Evolutionary conservation across 2,888 invertebrate genomes (phyloP), one percentile per base, ranked within the genome.

Genomic region (Tryphoninae sp.): DNA sequence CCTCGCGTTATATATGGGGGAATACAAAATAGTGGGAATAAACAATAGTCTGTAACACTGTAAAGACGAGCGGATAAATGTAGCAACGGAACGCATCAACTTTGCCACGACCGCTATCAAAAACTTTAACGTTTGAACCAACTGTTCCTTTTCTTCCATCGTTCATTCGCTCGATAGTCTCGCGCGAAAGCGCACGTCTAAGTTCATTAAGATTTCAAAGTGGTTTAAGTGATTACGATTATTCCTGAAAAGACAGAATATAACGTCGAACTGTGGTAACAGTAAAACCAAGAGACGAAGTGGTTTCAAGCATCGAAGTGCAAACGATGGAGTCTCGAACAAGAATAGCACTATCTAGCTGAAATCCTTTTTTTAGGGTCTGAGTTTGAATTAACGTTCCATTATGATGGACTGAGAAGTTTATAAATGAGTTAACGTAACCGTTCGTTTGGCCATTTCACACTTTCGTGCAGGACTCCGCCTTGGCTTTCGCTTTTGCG

Each of bases 181-280:
- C 40, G 11, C 40, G 58, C 40, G 51, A 49, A 71, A 80, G 65
- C 71, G 45, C 67, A n/a, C 51, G 22, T 68, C 69, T 55, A 71
- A 83, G 77, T 81, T 81, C 62, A 73, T 77, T 79, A 79, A 81
- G 79, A 79, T 81, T 72, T 77, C 69, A 79, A 83, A 83, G 77
- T 73, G 75, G 81, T 72, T 83, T 79, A 77, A 81, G 77, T 74
- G 81, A 83, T 81, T 81, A 83, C 71, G 76, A 73, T 81, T 69
- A 65, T 73, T 65, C 68, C 8, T 8, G 69, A 22, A 67, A 22
- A 59, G 64, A 71, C 72, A 53, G 62, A 45, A 19, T 76, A 67
- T 72, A 72, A 72, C 61, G 42, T 55, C 73, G 42, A 68, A 74
- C 69, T 74, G 51, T 73, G 74, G 69, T 55, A 69, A 55, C 19